A percentile compares a stretch with the other conserved stretches of the same genome.
Evolutionary conservation across 2,888 invertebrate species (phyloP).

Genomic region (Epinotia ramella): DNA sequence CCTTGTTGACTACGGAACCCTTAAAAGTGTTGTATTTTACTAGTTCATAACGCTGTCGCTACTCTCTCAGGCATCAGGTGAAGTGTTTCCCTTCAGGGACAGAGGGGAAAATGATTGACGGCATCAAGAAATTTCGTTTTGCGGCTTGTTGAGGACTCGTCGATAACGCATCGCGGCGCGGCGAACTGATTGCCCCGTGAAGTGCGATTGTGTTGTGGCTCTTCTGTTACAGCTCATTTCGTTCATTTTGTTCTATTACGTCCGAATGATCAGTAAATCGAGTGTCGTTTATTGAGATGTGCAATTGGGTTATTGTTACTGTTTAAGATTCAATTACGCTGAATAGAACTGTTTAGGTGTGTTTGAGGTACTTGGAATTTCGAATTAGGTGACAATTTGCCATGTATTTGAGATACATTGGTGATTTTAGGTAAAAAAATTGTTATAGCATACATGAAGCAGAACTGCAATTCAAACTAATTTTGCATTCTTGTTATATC

Average conservation of each 20-base stretch:
- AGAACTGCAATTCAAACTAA: not conserved
- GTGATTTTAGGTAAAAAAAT: not conserved
- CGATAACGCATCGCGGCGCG: slow-evolving; percentile 69
- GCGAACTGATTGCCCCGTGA: slow-evolving; percentile 69
- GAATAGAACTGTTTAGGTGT: slow-evolving; percentile 23
- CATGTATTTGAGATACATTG: not conserved
- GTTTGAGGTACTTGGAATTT: slow-evolving; percentile 10
- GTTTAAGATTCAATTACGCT: slow-evolving; percentile 43
- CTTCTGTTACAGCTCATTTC: slow-evolving; percentile 75
- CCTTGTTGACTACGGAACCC: too few relatives aligned
- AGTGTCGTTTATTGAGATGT: slow-evolving; percentile 55
- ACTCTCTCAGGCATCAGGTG: slow-evolving; percentile 45
- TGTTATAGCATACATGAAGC: not conserved
- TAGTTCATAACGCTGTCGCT: slow-evolving; percentile 15
- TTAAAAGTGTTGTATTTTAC: too few relatives aligned
- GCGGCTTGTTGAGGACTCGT: slow-evolving; percentile 81
- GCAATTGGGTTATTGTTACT: slow-evolving; percentile 42
- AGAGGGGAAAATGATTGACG: slow-evolving; percentile 84
- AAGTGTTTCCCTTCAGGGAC: slow-evolving; percentile 35
- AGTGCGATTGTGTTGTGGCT: slow-evolving; percentile 71
- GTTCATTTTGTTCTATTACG: slow-evolving; percentile 65
- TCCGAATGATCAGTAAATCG: slow-evolving; percentile 61
- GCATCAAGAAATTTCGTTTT: slow-evolving; percentile 83
- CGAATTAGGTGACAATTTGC: not conserved
- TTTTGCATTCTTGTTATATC: not conserved